Evolutionary conservation across 2,797 vertebrate species (phyloP), one percentile per base, ranked within the genome.

Genomic region (Gadopsis marmoratus): DNA sequence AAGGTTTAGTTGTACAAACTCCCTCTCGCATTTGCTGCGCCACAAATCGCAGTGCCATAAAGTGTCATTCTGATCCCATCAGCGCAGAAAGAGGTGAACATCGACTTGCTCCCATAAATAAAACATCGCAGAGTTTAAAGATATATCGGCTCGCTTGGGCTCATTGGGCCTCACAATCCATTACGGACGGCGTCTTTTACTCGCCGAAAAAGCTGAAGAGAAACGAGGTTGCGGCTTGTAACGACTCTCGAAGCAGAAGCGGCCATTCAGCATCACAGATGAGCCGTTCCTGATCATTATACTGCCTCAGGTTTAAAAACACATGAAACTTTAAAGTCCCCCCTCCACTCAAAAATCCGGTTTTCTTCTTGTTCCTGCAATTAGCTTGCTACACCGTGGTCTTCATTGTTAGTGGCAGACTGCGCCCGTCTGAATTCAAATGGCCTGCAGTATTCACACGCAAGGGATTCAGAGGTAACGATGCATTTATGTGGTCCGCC

Each of bases 71-170:
- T 71, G 68, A 89, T 85, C 80, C 85, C 39, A 50, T 86, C 85
- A 78, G 89, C 64, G 71, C 81, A 78, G 82, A 65, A 79, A 91
- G 26, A 91, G 89, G 89, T 91, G 88, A 92, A 78, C 85, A 90
- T 86, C 68, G 86, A 92, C 89, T 90, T 33, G 81, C 77, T 85
- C 76, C 51, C 75, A 85, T 94, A 89, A 89, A 94, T 93, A 89
- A 93, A 94, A 93, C 82, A 91, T 91, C 80, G 74, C 55, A 23
- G 41, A 68, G 77, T 82, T 92, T 80, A 91, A 93, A 91, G 79
- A 93, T 86, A 85, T 78, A 91, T 84, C 39, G 71, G 81, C 84
- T 92, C 82, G 91, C 90, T 53, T 7, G 78, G 81, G 87, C 87
- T 88, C 74, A 72, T 78, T 48, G 63, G 70, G 83, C 75, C 51